Base-by-base conservation (phyloP, 2,888 invertebrate species). In the Acleris sparsana region DNA sequence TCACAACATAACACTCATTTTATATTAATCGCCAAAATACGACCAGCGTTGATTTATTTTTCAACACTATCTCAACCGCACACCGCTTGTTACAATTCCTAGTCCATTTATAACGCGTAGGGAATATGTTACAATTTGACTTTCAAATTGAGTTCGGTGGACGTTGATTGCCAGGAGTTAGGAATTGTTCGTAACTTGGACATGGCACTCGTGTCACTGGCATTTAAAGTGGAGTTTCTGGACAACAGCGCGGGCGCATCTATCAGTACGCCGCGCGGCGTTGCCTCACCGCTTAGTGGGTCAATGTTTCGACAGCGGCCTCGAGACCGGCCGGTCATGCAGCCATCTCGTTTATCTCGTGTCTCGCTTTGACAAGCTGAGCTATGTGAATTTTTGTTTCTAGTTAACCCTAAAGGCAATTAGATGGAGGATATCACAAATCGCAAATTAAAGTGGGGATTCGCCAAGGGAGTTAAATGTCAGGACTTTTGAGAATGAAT, bases 301-400 rank as follows among this genome's bases (percentile, higher is more conserved):
- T 63, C 63, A 63, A 63, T 63, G 63, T 63, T 63, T 63, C 63
- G 63, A 46, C 63, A 63, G 63, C 62, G 63, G 46, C 63, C 63
- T 63, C 63, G 63, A 16, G 49, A 18, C 49, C 20, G 46, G 46
- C n/a, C 46, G 17, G 17, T 49, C 49, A 18, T 20, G 20, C 9
- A 18, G 49, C 5, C 17, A 3, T 49, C 5, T 18, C 17, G 49
- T 49, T 20, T 20, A 18, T 20, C 46, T 46, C 46, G n/a, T 49
- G 49, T 17, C 49, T 49, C 49, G 49, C 49, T 49, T 20, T 39
- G 39, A 11, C 39, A 13, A 20, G n/a, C 7, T 20, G 7, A 18
- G 20, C 17, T 20, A 6, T 7, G 46, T 46, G 49, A 7, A 3
- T 49, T 17, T 18, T 49, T 49, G 20, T 13, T 20, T 18, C 13